Percentiles rank a stretch among this genome's conserved stretches.
phyloP scores from a whole-genome alignment of 2,888 invertebrate genomes.

The Lysandra bellargus region DNA sequence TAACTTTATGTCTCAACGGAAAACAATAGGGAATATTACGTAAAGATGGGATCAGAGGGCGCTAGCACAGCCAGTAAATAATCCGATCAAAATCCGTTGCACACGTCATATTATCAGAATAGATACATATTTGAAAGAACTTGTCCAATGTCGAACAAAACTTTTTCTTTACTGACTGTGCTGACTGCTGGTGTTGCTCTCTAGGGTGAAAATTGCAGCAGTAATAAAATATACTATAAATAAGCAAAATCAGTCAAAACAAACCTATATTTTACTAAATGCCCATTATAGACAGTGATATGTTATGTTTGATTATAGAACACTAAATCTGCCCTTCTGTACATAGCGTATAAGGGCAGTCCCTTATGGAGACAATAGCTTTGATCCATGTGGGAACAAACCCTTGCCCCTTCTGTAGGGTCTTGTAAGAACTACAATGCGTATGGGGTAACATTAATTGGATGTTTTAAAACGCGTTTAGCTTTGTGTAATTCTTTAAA shows the following conservation, averaged over 20 bases:
- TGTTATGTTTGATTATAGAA: neutral
- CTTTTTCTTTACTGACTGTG: too few relatives aligned
- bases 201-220: too few relatives aligned
- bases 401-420: constrained; percentile 56
- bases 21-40: too few relatives aligned
- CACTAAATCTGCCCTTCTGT: neutral
- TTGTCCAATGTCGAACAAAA: too few relatives aligned
- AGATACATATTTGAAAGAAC: too few relatives aligned
- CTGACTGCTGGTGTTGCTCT: too few relatives aligned
- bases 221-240: neutral
- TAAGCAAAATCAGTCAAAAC: constrained; percentile 31
- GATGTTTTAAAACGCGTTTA: neutral
- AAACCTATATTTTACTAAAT: neutral
- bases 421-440: constrained; percentile 8
- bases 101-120: too few relatives aligned
- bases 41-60: too few relatives aligned
- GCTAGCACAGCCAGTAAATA: too few relatives aligned
- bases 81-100: too few relatives aligned
- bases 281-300: neutral
- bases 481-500: neutral
- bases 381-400: constrained; percentile 64
- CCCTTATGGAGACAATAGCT: constrained; percentile 51
- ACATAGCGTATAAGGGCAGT: constrained; percentile 37
- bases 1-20: too few relatives aligned
- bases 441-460: neutral